Evolutionary conservation across 1,140 invertebrate genomes (phyloP), one percentile per base, ranked within the genome.

Genomic region (Papilio glaucus): DNA sequence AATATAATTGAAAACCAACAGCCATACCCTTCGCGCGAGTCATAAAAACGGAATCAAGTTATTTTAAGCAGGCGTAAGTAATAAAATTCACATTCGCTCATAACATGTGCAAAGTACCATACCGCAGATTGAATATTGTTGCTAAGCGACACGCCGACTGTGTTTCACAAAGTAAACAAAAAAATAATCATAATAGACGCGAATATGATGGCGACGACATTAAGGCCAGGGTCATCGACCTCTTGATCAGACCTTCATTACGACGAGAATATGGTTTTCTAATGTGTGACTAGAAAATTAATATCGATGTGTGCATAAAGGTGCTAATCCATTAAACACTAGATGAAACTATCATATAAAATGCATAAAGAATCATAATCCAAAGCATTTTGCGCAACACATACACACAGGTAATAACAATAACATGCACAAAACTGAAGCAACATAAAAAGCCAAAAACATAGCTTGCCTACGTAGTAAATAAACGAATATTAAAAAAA

Each of bases 161-260:
- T 57, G 12, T 57, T 24, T 65, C 39, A 65, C 33, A 38, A 65
- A 21, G 62, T 65, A 65, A 65, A 65, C 29, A 65, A 65, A 38
- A 21, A 65, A 65, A 39, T 39, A 65, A 41, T 65, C 29, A 65
- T 68, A 68, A 68, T 65, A 65, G 38, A 26, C n/a, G n/a, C 15
- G 15, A 18, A 5, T 29, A 63, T 21, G 29, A 63, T 21, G 62
- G 12, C 39, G 38, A 26, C 39, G 45, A 45, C 38, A 68, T 68
- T 45, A 29, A 68, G 65, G 62, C 62, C 62, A 65, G 37, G 62
- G 65, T 68, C 65, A 15, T 45, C 24, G 65, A 68, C 65, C 65
- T 68, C 29, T 45, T 68, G n/a, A 68, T 45, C 45, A 68, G 41
- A 68, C 65, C 65, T 68, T 68, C 65, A 15, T 45, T 67, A 45